Conservation (phyloP, 2,113 vertebrate species). For the Drymodes brunneopygia region DNA sequence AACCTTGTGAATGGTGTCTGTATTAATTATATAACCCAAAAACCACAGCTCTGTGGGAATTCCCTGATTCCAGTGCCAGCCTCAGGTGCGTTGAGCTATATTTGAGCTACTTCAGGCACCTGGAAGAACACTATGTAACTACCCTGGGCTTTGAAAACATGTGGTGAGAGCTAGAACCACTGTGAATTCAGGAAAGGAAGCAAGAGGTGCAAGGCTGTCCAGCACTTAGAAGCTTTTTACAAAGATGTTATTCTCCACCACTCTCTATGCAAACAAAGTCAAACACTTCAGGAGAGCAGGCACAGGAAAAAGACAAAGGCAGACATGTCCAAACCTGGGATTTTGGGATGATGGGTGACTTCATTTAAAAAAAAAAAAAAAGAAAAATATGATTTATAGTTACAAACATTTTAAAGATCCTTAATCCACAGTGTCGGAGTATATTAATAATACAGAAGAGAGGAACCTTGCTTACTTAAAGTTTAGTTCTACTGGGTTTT, state of each 20-base stretch:
- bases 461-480: not conserved
- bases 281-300: conserved; percentile 44
- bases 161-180: not conserved
- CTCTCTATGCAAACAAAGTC: conserved; percentile 20
- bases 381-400: conserved; percentile 14
- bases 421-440: not conserved
- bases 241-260: not conserved
- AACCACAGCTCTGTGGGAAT: not conserved
- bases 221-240: not conserved
- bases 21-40: not conserved
- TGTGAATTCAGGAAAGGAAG: not conserved
- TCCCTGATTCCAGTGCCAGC: not conserved
- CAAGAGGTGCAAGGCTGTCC: not conserved
- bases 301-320: conserved; percentile 24
- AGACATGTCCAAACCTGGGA: conserved; percentile 73
- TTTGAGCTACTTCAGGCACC: not conserved
- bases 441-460: not conserved
- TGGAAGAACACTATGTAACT: not conserved
- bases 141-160: not conserved
- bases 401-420: not conserved
- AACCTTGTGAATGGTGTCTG: not conserved
- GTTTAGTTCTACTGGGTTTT: not conserved
- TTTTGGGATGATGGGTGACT: conserved; percentile 68
- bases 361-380: conserved; percentile 37
- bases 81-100: not conserved